Conservation (phyloP, 1,140 invertebrate genomes). For the Bemisia tabaci region DNA sequence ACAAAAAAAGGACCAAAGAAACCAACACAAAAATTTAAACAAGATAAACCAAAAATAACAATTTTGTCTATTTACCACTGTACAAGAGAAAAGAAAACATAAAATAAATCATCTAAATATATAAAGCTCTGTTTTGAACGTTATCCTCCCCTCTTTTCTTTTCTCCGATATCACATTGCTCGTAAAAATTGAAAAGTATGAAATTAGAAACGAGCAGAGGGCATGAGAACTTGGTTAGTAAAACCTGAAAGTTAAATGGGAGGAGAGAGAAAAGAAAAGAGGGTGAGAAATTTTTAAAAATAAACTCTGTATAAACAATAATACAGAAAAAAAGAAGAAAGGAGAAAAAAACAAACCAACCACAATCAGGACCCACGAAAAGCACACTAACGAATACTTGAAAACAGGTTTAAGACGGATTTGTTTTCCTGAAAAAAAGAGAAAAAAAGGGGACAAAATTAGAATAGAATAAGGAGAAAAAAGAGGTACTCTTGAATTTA, state of each 20-base stretch:
- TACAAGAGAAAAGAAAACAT: background rate
- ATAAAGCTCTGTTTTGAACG: conserved; percentile 2
- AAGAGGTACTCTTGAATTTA: background rate
- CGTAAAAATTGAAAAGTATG: too few relatives aligned
- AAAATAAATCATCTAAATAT: background rate
- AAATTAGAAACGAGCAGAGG: background rate
- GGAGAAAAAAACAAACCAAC: background rate
- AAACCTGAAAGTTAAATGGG: background rate
- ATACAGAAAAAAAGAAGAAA: background rate
- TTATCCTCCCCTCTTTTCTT: conserved; percentile 1
- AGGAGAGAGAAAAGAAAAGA: background rate
- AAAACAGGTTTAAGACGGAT: conserved; percentile 93
- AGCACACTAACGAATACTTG: conserved; percentile 53
- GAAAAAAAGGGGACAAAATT: conserved; percentile 16
- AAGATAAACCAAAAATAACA: background rate
- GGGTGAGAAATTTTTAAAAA: background rate
- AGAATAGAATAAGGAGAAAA: conserved; percentile 1
- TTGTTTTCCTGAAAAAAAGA: conserved; percentile 63
- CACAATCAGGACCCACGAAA: background rate
- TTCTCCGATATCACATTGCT: too few relatives aligned
- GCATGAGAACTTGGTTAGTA: background rate
- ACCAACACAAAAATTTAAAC: background rate
- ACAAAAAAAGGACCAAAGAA: too few relatives aligned
- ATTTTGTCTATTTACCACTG: background rate
- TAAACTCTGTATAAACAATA: background rate